phyloP scores from a whole-genome alignment of 2,888 invertebrate genomes.

The Mimachlamys varia region DNA sequence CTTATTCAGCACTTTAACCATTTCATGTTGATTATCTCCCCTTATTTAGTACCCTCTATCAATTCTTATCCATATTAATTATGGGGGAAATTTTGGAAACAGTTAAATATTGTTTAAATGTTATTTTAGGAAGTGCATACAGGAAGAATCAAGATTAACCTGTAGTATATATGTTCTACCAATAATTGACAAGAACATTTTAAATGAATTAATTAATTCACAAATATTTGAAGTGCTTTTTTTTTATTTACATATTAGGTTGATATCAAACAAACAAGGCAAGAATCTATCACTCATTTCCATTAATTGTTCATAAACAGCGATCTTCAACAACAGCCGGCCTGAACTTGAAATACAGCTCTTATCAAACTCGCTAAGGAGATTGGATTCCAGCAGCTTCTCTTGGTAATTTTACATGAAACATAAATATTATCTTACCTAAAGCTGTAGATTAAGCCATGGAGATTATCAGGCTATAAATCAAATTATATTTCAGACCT shows the following conservation, averaged over 20 bases:
- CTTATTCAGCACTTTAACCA: too few species aligned
- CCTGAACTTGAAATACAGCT: neutral
- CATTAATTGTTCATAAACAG: too few species aligned
- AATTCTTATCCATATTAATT: too few species aligned
- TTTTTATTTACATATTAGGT: neutral
- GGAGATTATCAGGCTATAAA: neutral
- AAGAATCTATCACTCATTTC: neutral
- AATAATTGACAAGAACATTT: neutral
- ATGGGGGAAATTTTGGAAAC: neutral
- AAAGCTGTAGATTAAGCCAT: neutral
- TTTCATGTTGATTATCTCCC: too few species aligned
- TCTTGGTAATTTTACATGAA: neutral
- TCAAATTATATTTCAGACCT: neutral
- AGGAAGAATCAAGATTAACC: neutral
- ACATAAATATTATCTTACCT: neutral
- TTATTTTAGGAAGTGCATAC: neutral
- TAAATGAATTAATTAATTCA: neutral
- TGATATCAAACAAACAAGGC: neutral
- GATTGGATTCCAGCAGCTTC: neutral
- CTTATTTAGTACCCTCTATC: too few species aligned
- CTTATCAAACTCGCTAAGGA: neutral
- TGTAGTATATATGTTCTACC: neutral
- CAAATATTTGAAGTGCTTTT: neutral
- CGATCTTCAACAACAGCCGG: too few species aligned
- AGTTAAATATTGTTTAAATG: neutral